Base-by-base conservation (phyloP, 2,113 vertebrate genomes). In the Numida meleagris region DNA sequence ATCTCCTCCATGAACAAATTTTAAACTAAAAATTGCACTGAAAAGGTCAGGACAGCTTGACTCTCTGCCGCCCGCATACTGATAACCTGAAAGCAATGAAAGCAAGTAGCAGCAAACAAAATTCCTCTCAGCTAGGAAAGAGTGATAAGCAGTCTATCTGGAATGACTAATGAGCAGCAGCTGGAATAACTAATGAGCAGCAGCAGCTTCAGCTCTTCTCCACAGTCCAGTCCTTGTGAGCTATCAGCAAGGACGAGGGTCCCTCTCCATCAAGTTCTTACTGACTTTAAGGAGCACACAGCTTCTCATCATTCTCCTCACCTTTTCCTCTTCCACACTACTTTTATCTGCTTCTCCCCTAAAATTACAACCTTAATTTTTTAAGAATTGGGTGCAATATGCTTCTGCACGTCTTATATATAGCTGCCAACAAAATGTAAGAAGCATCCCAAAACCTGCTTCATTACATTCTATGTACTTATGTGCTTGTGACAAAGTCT, bases 31-130 rank as follows among this genome's bases (percentile, higher is more conserved):
- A 96, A 68, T 43, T 66, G 78, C 61, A 23, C 4, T 85, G 95
- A 80, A 97, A 97, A 97, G 95, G 95, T 96, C 95, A 96, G 29
- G 65, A 45, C 71, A 95, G 80, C 93, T 90, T 82, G 78, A 86
- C 72, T 95, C 62, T 38, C n/a, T 68, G 61, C 83, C 94, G 91
- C 78, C 89, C 82, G 46, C 71, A 76, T 61, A 70, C 71, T 0
- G 3, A 77, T 27, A 75, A 62, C 78, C 74, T 1, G 9, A 80
- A 66, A 94, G 83, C 53, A 51, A 53, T 48, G 68, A 48, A 61
- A 92, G 74, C 23, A 21, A 24, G 1, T 16, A 29, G 21, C 48
- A 45, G 67, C 75, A 94, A 94, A 88, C 55, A 62, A 78, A 67
- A 70, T 12, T 63, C 70, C 57, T 65, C 27, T 43, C 58, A 24